A percentile compares a stretch with the other conserved stretches of the same genome.
Evolutionary conservation across 2,113 vertebrate genomes (phyloP).

Genomic region (Laticauda laticaudata): DNA sequence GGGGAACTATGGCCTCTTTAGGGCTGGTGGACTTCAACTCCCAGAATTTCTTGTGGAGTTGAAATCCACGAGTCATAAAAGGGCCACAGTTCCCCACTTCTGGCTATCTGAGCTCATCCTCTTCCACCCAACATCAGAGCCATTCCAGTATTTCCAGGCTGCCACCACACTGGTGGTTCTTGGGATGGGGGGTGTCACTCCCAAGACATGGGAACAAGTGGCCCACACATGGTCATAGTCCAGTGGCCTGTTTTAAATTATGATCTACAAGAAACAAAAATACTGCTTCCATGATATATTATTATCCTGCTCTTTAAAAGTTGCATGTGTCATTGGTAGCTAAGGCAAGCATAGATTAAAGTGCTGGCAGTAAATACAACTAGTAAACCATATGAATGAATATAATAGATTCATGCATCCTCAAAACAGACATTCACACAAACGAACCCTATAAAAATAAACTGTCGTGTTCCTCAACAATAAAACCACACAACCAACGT

Average conservation of each 20-base stretch:
- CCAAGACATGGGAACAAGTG: not conserved
- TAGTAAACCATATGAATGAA: constrained; percentile 55
- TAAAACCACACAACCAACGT: constrained; percentile 38
- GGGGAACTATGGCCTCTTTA: not conserved
- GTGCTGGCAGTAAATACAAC: constrained; percentile 70
- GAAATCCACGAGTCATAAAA: not conserved
- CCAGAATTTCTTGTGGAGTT: not conserved
- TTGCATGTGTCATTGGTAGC: constrained; percentile 50
- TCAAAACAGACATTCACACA: constrained; percentile 8
- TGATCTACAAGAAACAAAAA: constrained; percentile 45
- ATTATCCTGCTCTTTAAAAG: constrained; percentile 54
- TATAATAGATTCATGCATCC: not conserved
- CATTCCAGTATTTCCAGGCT: not conserved
- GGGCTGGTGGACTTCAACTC: not conserved
- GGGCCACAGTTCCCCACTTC: not conserved
- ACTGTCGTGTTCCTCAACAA: constrained; percentile 47
- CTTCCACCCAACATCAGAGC: not conserved
- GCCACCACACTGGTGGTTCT: not conserved
- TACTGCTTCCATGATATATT: constrained; percentile 63
- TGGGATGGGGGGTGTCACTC: not conserved
- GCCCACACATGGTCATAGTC: not conserved
- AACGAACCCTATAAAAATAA: constrained; percentile 1
- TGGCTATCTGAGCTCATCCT: not conserved
- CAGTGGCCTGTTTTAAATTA: constrained; percentile 41
- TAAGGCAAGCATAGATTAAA: constrained; percentile 68